phyloP scores from a whole-genome alignment of 1,140 invertebrate species.

The Rhynchophorus ferrugineus region DNA sequence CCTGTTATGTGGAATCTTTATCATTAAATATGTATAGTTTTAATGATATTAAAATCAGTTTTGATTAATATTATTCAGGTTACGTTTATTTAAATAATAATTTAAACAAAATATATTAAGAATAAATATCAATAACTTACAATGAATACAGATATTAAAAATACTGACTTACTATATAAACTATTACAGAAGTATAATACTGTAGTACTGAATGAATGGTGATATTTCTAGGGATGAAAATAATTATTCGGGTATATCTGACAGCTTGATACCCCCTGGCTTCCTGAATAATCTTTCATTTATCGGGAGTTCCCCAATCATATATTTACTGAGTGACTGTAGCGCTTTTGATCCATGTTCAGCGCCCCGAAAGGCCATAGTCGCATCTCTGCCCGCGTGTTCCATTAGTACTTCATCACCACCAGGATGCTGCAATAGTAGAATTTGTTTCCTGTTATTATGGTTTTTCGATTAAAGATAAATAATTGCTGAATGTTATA shows the following conservation, averaged over 20 bases:
- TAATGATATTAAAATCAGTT: too few relatives aligned
- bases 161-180: too few relatives aligned
- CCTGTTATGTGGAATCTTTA: not conserved
- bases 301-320: slow-evolving; percentile 64
- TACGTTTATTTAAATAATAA: too few relatives aligned
- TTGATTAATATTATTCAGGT: too few relatives aligned
- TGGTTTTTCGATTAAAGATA: too few relatives aligned
- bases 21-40: too few relatives aligned
- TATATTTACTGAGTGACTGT: slow-evolving; percentile 53
- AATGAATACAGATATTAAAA: too few relatives aligned
- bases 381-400: slow-evolving; percentile 80
- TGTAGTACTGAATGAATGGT: not conserved
- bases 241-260: slow-evolving; percentile 30
- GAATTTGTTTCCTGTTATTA: too few relatives aligned
- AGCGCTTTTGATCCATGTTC: slow-evolving; percentile 64
- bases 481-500: too few relatives aligned
- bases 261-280: slow-evolving; percentile 40
- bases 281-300: slow-evolving; percentile 62
- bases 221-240: not conserved
- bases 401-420: slow-evolving; percentile 78
- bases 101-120: too few relatives aligned
- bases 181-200: too few relatives aligned
- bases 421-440: slow-evolving; percentile 69
- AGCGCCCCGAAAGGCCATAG: slow-evolving; percentile 70
- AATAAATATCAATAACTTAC: too few relatives aligned